Base-by-base conservation (phyloP, 2,113 vertebrate genomes). In the Forbesichthys papilliferus region DNA sequence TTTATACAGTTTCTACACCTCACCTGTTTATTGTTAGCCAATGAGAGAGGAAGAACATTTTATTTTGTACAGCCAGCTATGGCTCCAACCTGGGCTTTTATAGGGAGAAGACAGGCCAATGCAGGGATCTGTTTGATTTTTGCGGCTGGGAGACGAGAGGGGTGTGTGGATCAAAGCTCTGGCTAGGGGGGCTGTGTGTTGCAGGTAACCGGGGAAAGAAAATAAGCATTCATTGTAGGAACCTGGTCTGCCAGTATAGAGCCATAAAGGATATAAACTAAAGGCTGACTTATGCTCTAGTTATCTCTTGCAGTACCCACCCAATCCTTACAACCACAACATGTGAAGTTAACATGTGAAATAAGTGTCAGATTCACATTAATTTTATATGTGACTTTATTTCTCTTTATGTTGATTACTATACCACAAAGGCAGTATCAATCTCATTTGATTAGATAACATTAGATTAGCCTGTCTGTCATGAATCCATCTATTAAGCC, bases 141-240 rank as follows among this genome's bases (percentile, higher is more conserved):
- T 71, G 61, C 51, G 16, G 56, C 73, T 12, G 0, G 63, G 14
- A 61, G 55, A 71, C 9, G n/a, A 74, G 78, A 72, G 46, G 64
- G 11, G 66, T 1, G 71, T 27, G 61, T 11, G 67, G 85, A 89
- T 90, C 83, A 87, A 92, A 88, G 88, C 1, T 34, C 36, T 68
- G 51, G 87, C 88, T 69, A 27, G 27, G 16, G 63, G 53, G 69
- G 89, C 85, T 64, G 57, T 68, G 68, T 64, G 67, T 68, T 76
- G 72, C 87, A 92, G 90, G 87, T 89, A 88, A 89, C 70, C 74
- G 71, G 67, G 68, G 79, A 75, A 79, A 81, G 72, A 79, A 85
- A 79, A 77, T 79, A 80, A 71, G 66, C 69, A 81, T 85, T 84
- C 84, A 71, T 68, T 64, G 5, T 81, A 77, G 66, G 20, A 11